Conservation (phyloP, 1,140 invertebrate genomes). For the Octopus bimaculoides region DNA sequence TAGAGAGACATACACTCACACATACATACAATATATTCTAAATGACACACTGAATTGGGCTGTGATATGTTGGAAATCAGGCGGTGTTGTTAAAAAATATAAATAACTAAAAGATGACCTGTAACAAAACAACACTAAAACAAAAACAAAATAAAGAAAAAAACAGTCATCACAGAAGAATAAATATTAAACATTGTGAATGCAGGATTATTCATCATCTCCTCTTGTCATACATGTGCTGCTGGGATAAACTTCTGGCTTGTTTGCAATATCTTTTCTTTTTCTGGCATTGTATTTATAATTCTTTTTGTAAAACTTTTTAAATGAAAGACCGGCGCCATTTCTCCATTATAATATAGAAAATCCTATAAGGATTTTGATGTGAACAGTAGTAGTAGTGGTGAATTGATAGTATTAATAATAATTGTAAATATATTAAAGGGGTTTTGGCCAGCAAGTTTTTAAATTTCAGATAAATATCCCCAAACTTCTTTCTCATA, state of each 20-base stretch:
- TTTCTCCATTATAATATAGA: conserved; percentile 7
- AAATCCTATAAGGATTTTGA: conserved; percentile 4
- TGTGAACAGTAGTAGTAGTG: background rate
- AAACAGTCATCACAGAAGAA: conserved; percentile 8
- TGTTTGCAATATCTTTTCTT: background rate
- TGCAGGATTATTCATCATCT: background rate
- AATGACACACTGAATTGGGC: background rate
- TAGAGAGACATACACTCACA: background rate
- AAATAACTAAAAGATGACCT: background rate
- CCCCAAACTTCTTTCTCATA: background rate
- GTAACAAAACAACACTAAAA: background rate
- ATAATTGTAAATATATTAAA: background rate
- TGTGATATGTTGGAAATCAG: conserved; percentile 6
- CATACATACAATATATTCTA: background rate
- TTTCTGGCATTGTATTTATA: background rate
- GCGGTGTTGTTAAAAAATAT: conserved; percentile 8
- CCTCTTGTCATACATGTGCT: conserved; percentile 1
- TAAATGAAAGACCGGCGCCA: conserved; percentile 6
- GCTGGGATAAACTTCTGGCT: background rate
- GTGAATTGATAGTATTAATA: background rate
- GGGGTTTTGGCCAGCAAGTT: conserved; percentile 3
- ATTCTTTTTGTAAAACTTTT: background rate
- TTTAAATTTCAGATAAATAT: background rate
- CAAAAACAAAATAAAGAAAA: background rate
- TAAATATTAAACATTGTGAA: conserved; percentile 6